Base-by-base conservation (phyloP, 2,888 invertebrate species). In the Adela reaumurella region DNA sequence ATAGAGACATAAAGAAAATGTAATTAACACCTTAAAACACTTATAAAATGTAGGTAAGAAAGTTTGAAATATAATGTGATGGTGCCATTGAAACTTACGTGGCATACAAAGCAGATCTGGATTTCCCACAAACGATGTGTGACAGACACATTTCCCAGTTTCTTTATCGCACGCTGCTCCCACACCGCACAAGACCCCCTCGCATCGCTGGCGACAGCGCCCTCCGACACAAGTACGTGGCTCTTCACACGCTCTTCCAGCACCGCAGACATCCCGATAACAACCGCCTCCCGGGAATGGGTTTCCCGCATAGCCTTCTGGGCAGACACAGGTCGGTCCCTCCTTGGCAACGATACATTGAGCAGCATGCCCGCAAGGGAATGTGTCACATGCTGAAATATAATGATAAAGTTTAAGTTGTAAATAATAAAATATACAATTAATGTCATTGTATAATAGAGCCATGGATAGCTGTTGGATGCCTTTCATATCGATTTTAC, bases 211-310 rank as follows among this genome's bases (percentile, higher is more conserved):
- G 61, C 93, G 91, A 65, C 94, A 95, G 52, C 94, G 84, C 19
- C 94, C 94, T 17, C 89, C 86, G 53, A 95, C 89, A 64, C 94
- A 95, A 2, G 91, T 84, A 58, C 89, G 84, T 0, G 91, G 90
- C 46, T 87, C 85, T 24, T 84, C 84, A 58, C 94, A 94, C 1
- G 91, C 90, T 47, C 87, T 78, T 0, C 85, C 83, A 2, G 87
- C 80, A 0, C 91, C 91, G 65, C 94, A 94, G 48, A 91, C 81
- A 67, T 94, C 94, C 47, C 89, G 87, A 49, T 82, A 81, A 62
- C 95, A 95, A 49, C 82, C 83, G 41, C 94, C 95, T 19, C 95
- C 95, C 1, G 94, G 91, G 78, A 94, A 95, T 6, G 95, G 94
- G 72, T 95, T 94, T 17, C 94, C 94, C 50, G 87, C 83, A 65